Conservation (phyloP, 2,888 invertebrate species). For the Camponotus fellah region DNA sequence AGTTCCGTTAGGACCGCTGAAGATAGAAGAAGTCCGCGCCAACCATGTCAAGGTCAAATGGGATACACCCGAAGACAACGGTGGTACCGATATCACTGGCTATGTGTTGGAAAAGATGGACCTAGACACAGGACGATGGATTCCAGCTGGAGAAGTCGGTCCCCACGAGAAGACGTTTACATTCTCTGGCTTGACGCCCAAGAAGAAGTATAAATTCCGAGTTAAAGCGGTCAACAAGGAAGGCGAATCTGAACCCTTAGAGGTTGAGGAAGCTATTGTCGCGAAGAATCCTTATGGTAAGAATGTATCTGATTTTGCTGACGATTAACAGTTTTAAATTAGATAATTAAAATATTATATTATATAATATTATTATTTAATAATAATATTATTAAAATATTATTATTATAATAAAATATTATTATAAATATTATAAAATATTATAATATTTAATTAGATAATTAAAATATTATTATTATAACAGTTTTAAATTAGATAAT, state of each 20-base stretch:
- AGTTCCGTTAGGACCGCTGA: slow-evolving; percentile 94
- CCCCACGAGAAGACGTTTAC: slow-evolving; percentile 93
- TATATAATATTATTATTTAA: too few species aligned
- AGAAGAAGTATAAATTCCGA: slow-evolving; percentile 99
- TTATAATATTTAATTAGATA: too few species aligned
- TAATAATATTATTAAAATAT: too few species aligned
- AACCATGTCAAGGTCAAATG: slow-evolving; percentile 97
- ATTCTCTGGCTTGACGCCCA: slow-evolving; percentile 96
- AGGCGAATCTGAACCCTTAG: slow-evolving; percentile 98
- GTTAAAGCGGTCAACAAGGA: slow-evolving; percentile 99
- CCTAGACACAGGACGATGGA: slow-evolving; percentile 97
- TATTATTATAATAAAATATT: too few species aligned
- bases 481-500: neutral
- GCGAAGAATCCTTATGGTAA: slow-evolving; percentile 98
- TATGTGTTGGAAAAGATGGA: slow-evolving; percentile 98
- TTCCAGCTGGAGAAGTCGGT: slow-evolving; percentile 97
- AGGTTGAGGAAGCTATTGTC: slow-evolving; percentile 94
- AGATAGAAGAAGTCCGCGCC: slow-evolving; percentile 95
- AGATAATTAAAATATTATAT: neutral
- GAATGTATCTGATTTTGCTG: slow-evolving; percentile 54
- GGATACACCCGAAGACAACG: slow-evolving; percentile 95
- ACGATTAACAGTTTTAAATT: neutral
- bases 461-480: neutral
- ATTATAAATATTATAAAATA: too few species aligned
- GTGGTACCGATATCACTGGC: slow-evolving; percentile 96